Conservation (phyloP, 2,797 vertebrate species). For the Micromesistius poutassou region DNA sequence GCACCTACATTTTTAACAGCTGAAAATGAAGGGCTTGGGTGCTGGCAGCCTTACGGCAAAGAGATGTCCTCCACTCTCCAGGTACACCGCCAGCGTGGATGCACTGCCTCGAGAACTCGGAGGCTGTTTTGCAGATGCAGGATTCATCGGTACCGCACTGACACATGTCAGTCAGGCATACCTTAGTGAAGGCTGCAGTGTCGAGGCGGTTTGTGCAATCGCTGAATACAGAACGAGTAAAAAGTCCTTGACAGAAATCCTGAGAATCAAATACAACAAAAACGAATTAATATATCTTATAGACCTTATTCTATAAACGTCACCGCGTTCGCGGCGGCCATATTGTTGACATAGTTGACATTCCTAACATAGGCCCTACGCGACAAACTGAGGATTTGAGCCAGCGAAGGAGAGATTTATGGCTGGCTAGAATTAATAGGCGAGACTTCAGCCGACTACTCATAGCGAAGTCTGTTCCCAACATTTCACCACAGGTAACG, state of each 20-base stretch:
- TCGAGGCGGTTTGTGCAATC: slow-evolving; percentile 60
- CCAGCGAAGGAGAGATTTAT: too few species aligned
- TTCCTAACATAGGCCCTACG: too few species aligned
- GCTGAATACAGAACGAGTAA: slow-evolving; percentile 55
- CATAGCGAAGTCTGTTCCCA: too few species aligned
- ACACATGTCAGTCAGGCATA: slow-evolving; percentile 68
- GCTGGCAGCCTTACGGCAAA: slow-evolving; percentile 67
- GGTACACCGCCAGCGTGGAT: slow-evolving; percentile 71
- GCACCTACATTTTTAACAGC: neutral
- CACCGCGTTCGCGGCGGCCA: too few species aligned
- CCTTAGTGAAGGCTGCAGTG: slow-evolving; percentile 45
- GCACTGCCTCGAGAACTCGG: slow-evolving; percentile 77
- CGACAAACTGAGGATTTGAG: too few species aligned
- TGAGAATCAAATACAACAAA: slow-evolving; percentile 29
- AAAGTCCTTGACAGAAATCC: slow-evolving; percentile 66
- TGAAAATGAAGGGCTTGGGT: neutral
- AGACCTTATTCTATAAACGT: too few species aligned
- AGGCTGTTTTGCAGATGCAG: slow-evolving; percentile 67
- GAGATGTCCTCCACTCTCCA: slow-evolving; percentile 66
- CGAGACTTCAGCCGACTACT: too few species aligned
- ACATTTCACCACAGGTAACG: too few species aligned
- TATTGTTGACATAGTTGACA: too few species aligned
- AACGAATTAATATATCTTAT: neutral
- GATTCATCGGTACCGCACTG: slow-evolving; percentile 15
- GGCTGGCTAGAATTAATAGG: too few species aligned